Evolutionary conservation across 2,113 vertebrate genomes (phyloP).

Genomic region (Campylorhamphus procurvoides): DNA sequence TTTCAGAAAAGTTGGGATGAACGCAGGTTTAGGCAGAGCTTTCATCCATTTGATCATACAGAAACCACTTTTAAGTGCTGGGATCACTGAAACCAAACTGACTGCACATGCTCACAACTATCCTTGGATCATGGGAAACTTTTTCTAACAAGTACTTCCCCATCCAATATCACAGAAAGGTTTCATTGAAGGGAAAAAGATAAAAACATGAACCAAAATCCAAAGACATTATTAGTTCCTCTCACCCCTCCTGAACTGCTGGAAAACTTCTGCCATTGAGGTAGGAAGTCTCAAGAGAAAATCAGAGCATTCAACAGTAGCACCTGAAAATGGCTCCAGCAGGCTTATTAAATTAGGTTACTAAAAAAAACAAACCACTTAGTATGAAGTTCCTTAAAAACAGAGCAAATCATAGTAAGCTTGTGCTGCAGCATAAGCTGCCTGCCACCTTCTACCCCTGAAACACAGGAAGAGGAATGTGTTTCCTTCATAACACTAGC

Average conservation of each 20-base stretch:
- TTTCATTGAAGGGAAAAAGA: not conserved
- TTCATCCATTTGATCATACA: not conserved
- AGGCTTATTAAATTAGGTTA: not conserved
- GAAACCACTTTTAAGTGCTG: not conserved
- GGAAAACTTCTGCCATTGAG: not conserved
- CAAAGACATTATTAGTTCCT: not conserved
- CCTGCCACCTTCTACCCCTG: not conserved
- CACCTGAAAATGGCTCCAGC: not conserved
- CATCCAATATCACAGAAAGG: not conserved
- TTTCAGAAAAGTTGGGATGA: not conserved
- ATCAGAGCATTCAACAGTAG: not conserved
- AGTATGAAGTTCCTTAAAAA: not conserved
- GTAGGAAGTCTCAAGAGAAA: not conserved
- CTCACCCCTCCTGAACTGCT: not conserved
- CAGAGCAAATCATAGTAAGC: not conserved
- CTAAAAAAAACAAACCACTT: not conserved
- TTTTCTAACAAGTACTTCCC: not conserved
- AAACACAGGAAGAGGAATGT: not conserved
- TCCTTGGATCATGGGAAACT: not conserved
- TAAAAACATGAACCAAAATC: not conserved
- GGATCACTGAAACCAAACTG: not conserved
- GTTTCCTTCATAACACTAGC: not conserved
- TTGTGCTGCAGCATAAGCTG: not conserved
- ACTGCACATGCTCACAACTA: not conserved
- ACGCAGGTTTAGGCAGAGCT: not conserved